Conservation (phyloP, 1,140 invertebrate species). For the Drosophila fuyamai region DNA sequence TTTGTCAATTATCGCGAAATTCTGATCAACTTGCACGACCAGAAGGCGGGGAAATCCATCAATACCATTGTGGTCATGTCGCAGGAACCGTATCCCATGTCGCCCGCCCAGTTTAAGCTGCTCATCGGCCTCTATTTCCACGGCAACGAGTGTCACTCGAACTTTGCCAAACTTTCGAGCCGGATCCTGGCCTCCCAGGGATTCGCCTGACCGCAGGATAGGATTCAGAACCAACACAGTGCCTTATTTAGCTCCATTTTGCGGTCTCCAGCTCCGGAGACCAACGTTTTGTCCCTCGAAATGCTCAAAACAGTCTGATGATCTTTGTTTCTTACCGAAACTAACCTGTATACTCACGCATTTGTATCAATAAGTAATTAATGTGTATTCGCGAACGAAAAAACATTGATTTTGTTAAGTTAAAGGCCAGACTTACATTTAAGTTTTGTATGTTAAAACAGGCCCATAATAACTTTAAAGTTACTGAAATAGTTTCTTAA, state of each 20-base stretch:
- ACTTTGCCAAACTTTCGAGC: slow-evolving; percentile 36
- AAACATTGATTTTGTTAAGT: not conserved
- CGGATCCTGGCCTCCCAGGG: slow-evolving; percentile 25
- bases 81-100: slow-evolving; percentile 59
- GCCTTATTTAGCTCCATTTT: not conserved
- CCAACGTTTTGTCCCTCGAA: not conserved
- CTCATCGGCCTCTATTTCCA: slow-evolving; percentile 63
- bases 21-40: slow-evolving; percentile 15
- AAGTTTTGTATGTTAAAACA: too few species aligned
- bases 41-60: slow-evolving; percentile 6
- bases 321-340: not conserved
- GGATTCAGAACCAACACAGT: not conserved
- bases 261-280: slow-evolving; percentile 14
- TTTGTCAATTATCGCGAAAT: slow-evolving; percentile 60
- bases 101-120: slow-evolving; percentile 58
- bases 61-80: slow-evolving; percentile 64
- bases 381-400: not conserved
- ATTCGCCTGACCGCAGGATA: slow-evolving; percentile 4
- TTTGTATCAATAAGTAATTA: not conserved
- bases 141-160: slow-evolving; percentile 39
- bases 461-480: not conserved
- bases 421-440: not conserved
- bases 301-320: not conserved
- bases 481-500: too few species aligned
- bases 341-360: not conserved